These are phyloP conservation scores for Symphodus melops DNA, from an alignment of 2,113 vertebrate genomes.

Conservation along the genomic window DNA sequence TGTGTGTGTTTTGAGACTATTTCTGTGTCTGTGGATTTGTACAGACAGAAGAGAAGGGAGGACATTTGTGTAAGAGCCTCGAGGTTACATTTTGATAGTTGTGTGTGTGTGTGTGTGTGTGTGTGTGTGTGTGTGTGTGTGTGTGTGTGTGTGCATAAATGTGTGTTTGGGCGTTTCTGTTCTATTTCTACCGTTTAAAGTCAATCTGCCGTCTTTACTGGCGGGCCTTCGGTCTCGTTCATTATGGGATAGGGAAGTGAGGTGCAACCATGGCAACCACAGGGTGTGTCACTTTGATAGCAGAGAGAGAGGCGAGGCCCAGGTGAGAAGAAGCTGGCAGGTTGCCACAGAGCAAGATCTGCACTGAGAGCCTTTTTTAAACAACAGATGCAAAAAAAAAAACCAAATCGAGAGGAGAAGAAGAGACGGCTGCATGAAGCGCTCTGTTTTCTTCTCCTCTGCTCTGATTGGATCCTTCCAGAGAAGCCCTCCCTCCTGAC, in stretches of 20 bases:
- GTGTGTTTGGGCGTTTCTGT: constrained; percentile 26
- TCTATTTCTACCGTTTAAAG: background rate
- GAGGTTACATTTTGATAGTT: constrained; percentile 29
- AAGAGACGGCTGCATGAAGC: too few species aligned
- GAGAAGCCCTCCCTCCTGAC: too few species aligned
- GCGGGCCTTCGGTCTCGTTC: constrained; percentile 4
- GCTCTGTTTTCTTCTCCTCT: too few species aligned
- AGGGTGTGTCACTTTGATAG: constrained; percentile 53
- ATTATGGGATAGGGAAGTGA: constrained; percentile 27
- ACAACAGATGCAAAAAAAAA: too few species aligned
- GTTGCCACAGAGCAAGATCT: constrained; percentile 15
- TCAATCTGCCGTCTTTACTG: background rate
- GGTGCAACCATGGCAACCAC: constrained; percentile 43
- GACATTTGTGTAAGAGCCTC: constrained; percentile 21
- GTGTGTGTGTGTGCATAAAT: constrained; percentile 8
- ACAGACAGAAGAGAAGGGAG: background rate
- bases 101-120: constrained; percentile 11
- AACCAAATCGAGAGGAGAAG: too few species aligned
- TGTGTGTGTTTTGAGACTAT: constrained; percentile 22
- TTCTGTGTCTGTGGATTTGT: constrained; percentile 33
- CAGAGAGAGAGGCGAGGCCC: constrained; percentile 17
- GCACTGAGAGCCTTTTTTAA: background rate
- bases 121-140: constrained; percentile 13
- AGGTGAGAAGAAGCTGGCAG: constrained; percentile 26
- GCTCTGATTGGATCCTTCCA: too few species aligned